Evolutionary conservation across 2,888 invertebrate species (phyloP), one percentile per base, ranked within the genome.

Genomic region (Hydriomena furcata): DNA sequence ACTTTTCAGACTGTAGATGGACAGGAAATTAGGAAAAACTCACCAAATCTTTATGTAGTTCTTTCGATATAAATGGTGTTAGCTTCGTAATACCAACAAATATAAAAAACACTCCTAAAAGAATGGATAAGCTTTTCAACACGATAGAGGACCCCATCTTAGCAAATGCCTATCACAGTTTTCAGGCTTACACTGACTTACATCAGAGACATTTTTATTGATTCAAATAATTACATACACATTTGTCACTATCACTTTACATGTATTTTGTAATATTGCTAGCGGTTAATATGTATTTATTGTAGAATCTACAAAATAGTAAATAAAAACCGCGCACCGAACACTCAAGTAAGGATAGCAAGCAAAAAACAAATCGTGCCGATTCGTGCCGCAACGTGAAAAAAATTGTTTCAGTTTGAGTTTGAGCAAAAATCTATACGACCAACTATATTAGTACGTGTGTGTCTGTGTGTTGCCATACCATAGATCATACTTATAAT

Each of bases 1-100:
- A 85, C 81, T 84, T 84, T 83, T 75, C 60, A 66, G 53, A 31
- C 56, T 44, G 28, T 45, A 52, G 38, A n/a, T n/a, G n/a, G n/a
- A n/a, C n/a, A n/a, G 52, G 56, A 58, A 55, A 52, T 53, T 50
- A 56, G 41, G 32, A 47, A 48, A 35, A 28, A 79, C 95, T 94
- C 87, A 98, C 98, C 95, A 98, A 93, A 91, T 98, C 98, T 92
- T 97, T 97, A 84, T 98, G 98, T 58, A 98, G 93, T 86, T 98
- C 98, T 91, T 97, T 97, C 71, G 97, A 98, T 63, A 98, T 94
- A 69, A 95, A 93, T 61, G 97, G 97, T 57, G 98, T 96, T 58
- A 98, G 87, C 91, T 98, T 98, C 75, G 98, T 95, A 51, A 96
- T 94, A 51, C 98, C 98, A 62, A 98, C 97, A 81, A 98, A 98